Evolutionary conservation across 2,797 vertebrate genomes (phyloP).

Genomic region (Paedocypris micromegethes): DNA sequence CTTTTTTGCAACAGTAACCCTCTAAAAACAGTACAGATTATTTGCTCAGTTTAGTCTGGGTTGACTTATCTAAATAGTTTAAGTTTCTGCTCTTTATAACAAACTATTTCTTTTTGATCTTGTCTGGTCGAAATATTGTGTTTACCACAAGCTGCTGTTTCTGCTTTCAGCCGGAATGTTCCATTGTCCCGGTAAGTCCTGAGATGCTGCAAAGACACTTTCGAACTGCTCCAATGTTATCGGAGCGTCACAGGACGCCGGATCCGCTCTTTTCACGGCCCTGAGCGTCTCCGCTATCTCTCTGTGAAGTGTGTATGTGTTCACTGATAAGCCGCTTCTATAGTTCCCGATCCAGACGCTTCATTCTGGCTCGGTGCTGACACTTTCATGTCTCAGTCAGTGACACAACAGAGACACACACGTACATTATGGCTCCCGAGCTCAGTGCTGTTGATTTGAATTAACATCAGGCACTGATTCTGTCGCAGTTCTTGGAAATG

Average conservation of each 20-base stretch:
- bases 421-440: too few relatives aligned
- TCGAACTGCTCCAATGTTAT: conserved; percentile 31
- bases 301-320: conserved; percentile 34
- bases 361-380: conserved; percentile 26
- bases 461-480: too few relatives aligned
- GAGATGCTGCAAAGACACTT: conserved; percentile 16
- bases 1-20: too few relatives aligned
- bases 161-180: conserved; percentile 1
- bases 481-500: neutral
- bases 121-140: neutral
- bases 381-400: conserved; percentile 39
- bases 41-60: too few relatives aligned
- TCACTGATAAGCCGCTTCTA: conserved; percentile 28
- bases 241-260: conserved; percentile 28
- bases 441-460: too few relatives aligned
- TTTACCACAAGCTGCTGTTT: conserved; percentile 6
- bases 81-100: too few relatives aligned
- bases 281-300: conserved; percentile 24
- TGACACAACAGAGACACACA: conserved; percentile 23
- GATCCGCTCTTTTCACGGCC: conserved; percentile 18
- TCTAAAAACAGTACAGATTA: too few relatives aligned
- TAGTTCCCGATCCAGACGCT: conserved; percentile 35
- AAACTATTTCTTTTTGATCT: too few relatives aligned
- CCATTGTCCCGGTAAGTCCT: conserved; percentile 14
- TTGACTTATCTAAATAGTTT: too few relatives aligned